These are phyloP conservation scores for Philaethria dido DNA, from an alignment of 2,888 invertebrate species.

Conservation along the genomic window DNA sequence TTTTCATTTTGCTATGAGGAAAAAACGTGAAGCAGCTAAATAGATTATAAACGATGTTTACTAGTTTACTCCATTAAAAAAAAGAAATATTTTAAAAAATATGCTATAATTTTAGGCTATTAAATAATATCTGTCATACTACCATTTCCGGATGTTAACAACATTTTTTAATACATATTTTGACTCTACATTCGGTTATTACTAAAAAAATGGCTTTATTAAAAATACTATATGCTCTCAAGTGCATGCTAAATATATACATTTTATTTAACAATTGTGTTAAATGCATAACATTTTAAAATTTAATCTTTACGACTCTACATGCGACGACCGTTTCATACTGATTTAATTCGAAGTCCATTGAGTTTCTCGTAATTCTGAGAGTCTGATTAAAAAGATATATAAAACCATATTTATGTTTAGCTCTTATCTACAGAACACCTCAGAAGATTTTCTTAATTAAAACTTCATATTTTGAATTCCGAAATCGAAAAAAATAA, in stretches of 20 bases:
- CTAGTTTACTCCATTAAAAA: too few species aligned
- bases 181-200: too few species aligned
- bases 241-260: neutral
- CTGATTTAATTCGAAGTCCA: constrained; percentile 10
- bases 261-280: constrained; percentile 8
- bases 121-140: too few species aligned
- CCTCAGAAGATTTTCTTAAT: neutral
- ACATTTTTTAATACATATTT: too few species aligned
- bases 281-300: constrained; percentile 7
- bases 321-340: constrained; percentile 1
- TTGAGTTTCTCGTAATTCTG: constrained; percentile 6
- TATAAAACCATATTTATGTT: constrained; percentile 7
- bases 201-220: neutral
- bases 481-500: neutral
- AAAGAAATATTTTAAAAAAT: too few species aligned
- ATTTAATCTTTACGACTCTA: constrained; percentile 8
- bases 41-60: too few species aligned
- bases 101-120: too few species aligned
- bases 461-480: neutral
- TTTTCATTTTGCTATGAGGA: too few species aligned
- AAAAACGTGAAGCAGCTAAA: too few species aligned
- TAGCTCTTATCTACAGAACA: constrained; percentile 5
- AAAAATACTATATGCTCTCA: neutral
- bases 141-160: too few species aligned
- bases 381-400: constrained; percentile 12